These are phyloP conservation scores for Nymphalis io DNA, from an alignment of 1,140 invertebrate species.

Conservation along the genomic window DNA sequence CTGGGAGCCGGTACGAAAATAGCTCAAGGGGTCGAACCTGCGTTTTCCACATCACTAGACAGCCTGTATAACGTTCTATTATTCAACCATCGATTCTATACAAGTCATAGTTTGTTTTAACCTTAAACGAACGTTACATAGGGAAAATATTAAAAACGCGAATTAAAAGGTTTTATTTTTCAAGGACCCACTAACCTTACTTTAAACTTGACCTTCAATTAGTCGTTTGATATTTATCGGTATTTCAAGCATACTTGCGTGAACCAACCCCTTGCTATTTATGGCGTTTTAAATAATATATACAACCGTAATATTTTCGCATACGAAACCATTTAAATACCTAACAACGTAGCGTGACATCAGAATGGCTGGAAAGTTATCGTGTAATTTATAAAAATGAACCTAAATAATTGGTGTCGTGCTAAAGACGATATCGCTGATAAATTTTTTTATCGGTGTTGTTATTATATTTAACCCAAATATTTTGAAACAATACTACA, in stretches of 20 bases:
- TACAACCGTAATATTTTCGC: not conserved
- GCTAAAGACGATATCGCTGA: slow-evolving; percentile 24
- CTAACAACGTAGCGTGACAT: slow-evolving; percentile 22
- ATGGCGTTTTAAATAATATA: not conserved
- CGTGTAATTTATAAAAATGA: slow-evolving; percentile 16
- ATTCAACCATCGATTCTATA: not conserved
- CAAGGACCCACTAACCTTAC: slow-evolving; percentile 21
- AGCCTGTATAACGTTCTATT: no score
- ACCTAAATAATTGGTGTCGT: slow-evolving; percentile 20
- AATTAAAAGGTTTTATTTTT: slow-evolving; percentile 13
- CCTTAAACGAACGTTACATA: not conserved
- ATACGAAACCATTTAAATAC: not conserved
- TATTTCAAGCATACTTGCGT: not conserved
- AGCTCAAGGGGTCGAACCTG: no score
- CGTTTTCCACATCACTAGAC: no score
- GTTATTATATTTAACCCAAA: slow-evolving; percentile 13
- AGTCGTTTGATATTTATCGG: slow-evolving; percentile 20
- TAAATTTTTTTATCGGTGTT: slow-evolving; percentile 11
- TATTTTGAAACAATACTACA: slow-evolving; percentile 4
- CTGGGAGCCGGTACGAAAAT: no score
- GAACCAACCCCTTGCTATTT: not conserved
- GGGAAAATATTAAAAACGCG: slow-evolving; percentile 10
- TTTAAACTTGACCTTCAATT: slow-evolving; percentile 8
- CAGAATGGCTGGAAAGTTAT: slow-evolving; percentile 21
- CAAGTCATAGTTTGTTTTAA: not conserved